Conservation (phyloP, 2,797 vertebrate species). For the Tokudaia tokunoshimensis region DNA sequence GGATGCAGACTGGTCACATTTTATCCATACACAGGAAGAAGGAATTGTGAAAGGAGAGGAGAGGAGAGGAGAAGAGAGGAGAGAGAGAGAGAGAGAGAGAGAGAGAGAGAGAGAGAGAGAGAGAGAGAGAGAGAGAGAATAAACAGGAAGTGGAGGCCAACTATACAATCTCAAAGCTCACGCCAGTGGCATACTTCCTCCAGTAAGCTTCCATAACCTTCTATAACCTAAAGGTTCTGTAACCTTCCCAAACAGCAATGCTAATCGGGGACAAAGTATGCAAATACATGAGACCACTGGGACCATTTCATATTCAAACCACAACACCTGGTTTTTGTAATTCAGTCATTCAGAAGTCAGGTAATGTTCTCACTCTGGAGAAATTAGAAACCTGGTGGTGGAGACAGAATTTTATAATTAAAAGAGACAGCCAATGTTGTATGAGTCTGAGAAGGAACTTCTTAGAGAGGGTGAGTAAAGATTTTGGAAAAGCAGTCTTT, state of each 20-base stretch:
- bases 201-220: not conserved
- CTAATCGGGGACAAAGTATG: not conserved
- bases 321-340: not conserved
- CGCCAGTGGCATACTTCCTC: too few relatives aligned
- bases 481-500: not conserved
- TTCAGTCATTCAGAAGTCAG: not conserved
- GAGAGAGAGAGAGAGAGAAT: not conserved
- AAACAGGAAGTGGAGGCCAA: not conserved
- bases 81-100: not conserved
- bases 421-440: not conserved
- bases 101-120: not conserved
- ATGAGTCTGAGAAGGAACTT: not conserved
- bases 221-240: too few relatives aligned
- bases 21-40: not conserved
- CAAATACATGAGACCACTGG: not conserved
- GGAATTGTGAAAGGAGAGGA: not conserved
- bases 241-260: not conserved
- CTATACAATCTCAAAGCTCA: not conserved
- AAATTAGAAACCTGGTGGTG: not conserved
- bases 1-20: too few relatives aligned
- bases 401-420: not conserved
- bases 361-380: conserved; percentile 21
- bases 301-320: not conserved
- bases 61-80: too few relatives aligned
- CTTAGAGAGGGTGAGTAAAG: not conserved